Evolutionary conservation across 2,888 invertebrate species (phyloP), one percentile per base, ranked within the genome.

Genomic region (Nebria salina): DNA sequence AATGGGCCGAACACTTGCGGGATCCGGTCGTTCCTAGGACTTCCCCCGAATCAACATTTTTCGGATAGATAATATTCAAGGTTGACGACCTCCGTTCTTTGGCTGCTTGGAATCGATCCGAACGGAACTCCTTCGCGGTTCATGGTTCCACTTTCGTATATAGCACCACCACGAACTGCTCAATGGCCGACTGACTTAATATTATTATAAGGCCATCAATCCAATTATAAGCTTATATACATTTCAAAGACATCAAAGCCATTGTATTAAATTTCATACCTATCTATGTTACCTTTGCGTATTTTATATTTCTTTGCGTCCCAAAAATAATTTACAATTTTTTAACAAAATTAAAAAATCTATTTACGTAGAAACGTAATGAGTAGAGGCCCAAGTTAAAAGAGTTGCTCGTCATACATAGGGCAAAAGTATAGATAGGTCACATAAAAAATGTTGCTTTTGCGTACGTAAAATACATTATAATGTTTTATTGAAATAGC

Each of bases 41-140:
- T 26, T 70, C 70, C 80, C 75, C 13, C 54, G 34, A 11, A 43
- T 73, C 68, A 34, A 80, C 72, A 75, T 80, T 80, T 80, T 80
- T 80, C 75, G 72, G 70, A 80, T 65, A 13, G 9, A 41, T 68
- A 26, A 41, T 80, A 80, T 54, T 54, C n/a, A 15, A 25, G 72
- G 80, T 74, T 80, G 75, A 75, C 68, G 75, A 80, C 80, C 78
- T 34, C 13, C 54, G 54, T 13, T 54, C 54, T 8, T 13, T 7
- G 54, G 54, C 54, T 54, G 54, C 54, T 54, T 15, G 64, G 68
- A 78, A 78, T 78, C 74, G 78, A 78, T 78, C 78, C 42, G 9
- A 6, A 43, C 43, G 65, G 65, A 20, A 41, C 77, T 72, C 41
- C 65, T 54, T 54, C n/a, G 25, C 13, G 65, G 80, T 74, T 80